Evolutionary conservation across 2,888 invertebrate species (phyloP).

Genomic region (Apotomis betuletana): DNA sequence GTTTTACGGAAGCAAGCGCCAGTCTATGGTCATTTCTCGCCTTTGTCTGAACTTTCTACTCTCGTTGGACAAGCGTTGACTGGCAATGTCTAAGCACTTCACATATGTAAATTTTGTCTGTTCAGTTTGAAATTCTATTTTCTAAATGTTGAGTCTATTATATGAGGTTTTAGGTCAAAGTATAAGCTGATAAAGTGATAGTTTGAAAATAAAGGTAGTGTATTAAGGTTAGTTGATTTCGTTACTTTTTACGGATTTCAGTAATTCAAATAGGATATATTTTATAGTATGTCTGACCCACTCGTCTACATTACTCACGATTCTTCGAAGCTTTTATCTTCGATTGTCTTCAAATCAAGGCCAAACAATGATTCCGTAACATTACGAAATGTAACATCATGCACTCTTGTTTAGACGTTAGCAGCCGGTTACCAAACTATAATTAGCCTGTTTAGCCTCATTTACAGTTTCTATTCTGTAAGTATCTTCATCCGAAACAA

Average conservation of each 20-base stretch:
- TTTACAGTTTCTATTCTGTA: constrained; percentile 32
- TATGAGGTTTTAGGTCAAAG: constrained; percentile 7
- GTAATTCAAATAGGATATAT: background rate
- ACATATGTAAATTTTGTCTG: constrained; percentile 64
- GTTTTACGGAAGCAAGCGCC: constrained; percentile 70
- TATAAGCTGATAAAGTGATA: background rate
- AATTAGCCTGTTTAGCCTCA: constrained; percentile 50
- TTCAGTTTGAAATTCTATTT: constrained; percentile 51
- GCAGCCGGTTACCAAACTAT: constrained; percentile 52
- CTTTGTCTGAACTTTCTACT: constrained; percentile 75
- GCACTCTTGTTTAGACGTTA: constrained; percentile 52
- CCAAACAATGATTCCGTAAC: constrained; percentile 57
- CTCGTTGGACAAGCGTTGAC: constrained; percentile 63
- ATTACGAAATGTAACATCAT: constrained; percentile 44
- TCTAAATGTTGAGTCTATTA: constrained; percentile 49
- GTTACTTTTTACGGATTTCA: background rate
- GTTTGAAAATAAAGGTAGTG: background rate
- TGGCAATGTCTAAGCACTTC: constrained; percentile 65
- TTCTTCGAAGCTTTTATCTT: constrained; percentile 44
- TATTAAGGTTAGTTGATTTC: background rate
- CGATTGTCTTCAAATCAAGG: constrained; percentile 61
- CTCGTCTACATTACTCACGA: constrained; percentile 35
- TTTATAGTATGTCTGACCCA: constrained; percentile 32
- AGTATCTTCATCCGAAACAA: constrained; percentile 38
- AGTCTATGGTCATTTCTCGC: constrained; percentile 70